These are phyloP conservation scores for Rhinolophus sinicus DNA, from an alignment of 2,113 vertebrate genomes.

Conservation along the genomic window DNA sequence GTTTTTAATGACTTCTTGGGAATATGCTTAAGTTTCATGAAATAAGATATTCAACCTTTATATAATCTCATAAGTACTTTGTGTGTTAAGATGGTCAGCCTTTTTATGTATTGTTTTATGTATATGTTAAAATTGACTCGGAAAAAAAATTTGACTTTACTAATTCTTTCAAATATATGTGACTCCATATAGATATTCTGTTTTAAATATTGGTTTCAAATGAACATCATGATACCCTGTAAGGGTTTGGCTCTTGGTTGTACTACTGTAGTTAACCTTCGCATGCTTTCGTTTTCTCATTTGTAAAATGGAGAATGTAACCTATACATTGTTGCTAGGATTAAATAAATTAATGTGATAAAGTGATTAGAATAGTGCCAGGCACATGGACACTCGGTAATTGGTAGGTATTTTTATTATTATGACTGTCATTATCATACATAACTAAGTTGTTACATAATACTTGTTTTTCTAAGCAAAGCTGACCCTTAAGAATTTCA, in stretches of 20 bases:
- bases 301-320: slow-evolving; percentile 30
- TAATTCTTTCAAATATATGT: background rate
- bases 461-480: slow-evolving; percentile 38
- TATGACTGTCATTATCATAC: background rate
- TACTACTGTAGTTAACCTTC: background rate
- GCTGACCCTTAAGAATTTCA: slow-evolving; percentile 12
- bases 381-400: background rate
- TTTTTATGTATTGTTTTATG: slow-evolving; percentile 8
- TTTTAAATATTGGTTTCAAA: slow-evolving; percentile 28
- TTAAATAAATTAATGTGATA: slow-evolving; percentile 18
- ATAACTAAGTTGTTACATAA: slow-evolving; percentile 1
- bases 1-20: background rate
- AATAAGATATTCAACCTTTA: background rate
- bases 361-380: background rate
- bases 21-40: background rate
- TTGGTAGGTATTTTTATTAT: slow-evolving; percentile 36
- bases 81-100: background rate
- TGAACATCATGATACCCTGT: background rate
- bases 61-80: slow-evolving; percentile 14
- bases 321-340: background rate
- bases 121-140: background rate
- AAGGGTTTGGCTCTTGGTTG: background rate
- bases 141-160: background rate
- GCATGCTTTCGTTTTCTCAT: slow-evolving; percentile 22
- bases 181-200: background rate